Conservation (phyloP, 2,113 vertebrate species). For the Tichodroma muraria region DNA sequence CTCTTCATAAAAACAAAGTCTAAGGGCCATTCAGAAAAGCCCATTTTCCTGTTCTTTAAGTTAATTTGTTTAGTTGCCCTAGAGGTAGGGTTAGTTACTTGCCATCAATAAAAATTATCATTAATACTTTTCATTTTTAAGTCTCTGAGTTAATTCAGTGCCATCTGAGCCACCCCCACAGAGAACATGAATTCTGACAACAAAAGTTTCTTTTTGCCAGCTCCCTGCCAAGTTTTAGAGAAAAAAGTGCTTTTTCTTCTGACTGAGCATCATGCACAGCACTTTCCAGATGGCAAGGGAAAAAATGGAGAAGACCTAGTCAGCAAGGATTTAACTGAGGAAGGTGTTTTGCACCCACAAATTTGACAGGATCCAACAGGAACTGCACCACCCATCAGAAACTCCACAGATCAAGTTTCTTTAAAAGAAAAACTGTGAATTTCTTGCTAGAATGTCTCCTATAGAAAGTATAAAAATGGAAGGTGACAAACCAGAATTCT, state of each 20-base stretch:
- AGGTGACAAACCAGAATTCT: neutral
- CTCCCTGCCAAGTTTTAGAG: constrained; percentile 55
- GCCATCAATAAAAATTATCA: constrained; percentile 36
- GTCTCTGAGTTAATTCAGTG: constrained; percentile 42
- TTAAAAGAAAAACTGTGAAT: neutral
- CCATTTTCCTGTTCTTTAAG: neutral
- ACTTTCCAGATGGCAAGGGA: constrained; percentile 41
- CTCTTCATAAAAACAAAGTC: neutral
- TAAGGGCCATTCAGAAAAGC: neutral
- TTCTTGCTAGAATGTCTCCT: neutral
- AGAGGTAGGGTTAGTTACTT: constrained; percentile 18
- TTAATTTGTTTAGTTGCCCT: neutral
- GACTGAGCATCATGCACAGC: constrained; percentile 25
- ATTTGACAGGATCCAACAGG: constrained; percentile 10
- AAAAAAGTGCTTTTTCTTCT: constrained; percentile 6
- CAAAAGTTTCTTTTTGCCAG: constrained; percentile 36
- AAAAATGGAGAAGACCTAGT: constrained; percentile 3
- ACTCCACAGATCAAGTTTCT: neutral
- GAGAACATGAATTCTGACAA: constrained; percentile 52
- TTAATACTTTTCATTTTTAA: constrained; percentile 9
- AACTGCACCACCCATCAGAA: neutral
- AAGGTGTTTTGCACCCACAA: constrained; percentile 5
- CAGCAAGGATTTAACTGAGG: neutral
- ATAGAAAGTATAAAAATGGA: neutral
- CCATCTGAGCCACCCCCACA: constrained; percentile 67